A percentile compares a stretch with the other conserved stretches of the same genome.
Conservation (phyloP, 2,113 vertebrate species). For the Tautogolabrus adspersus region DNA sequence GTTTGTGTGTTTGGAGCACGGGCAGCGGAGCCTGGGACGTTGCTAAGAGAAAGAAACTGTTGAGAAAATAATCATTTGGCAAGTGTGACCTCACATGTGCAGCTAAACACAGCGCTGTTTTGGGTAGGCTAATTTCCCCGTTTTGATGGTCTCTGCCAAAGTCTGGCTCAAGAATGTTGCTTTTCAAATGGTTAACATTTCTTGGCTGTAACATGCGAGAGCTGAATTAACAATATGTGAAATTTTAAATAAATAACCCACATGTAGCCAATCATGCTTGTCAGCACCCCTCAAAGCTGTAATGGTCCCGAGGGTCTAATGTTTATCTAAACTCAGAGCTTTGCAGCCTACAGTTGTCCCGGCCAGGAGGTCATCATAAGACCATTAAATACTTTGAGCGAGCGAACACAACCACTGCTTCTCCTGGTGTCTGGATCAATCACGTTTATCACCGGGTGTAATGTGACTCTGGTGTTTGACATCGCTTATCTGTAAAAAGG, state of each 20-base stretch:
- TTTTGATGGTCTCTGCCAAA: conserved; percentile 39
- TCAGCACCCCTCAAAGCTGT: conserved; percentile 42
- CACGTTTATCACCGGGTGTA: conserved; percentile 32
- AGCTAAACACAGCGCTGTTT: conserved; percentile 27
- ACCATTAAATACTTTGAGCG: conserved; percentile 29
- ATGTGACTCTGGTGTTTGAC: background rate
- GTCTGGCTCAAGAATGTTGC: conserved; percentile 25
- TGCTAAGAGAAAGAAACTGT: conserved; percentile 53
- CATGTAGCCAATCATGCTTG: conserved; percentile 47
- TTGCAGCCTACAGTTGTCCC: conserved; percentile 5
- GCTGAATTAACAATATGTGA: conserved; percentile 49
- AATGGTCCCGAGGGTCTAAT: conserved; percentile 38
- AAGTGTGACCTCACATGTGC: conserved; percentile 45
- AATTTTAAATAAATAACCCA: conserved; percentile 55
- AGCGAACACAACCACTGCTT: conserved; percentile 44
- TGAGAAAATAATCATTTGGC: conserved; percentile 68
- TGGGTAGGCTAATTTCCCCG: conserved; percentile 18
- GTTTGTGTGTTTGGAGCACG: conserved; percentile 24
- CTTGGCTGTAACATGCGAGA: conserved; percentile 36
- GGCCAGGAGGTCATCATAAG: conserved; percentile 34
- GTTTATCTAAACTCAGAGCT: conserved; percentile 50
- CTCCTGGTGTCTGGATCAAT: background rate
- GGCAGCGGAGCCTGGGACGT: conserved; percentile 34
- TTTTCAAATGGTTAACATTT: conserved; percentile 47
- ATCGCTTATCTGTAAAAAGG: background rate